Evolutionary conservation across 37 sponge, comb jelly and placozoan genomes (phyloP).

Genomic region (Halisarca cf. caerulea): DNA sequence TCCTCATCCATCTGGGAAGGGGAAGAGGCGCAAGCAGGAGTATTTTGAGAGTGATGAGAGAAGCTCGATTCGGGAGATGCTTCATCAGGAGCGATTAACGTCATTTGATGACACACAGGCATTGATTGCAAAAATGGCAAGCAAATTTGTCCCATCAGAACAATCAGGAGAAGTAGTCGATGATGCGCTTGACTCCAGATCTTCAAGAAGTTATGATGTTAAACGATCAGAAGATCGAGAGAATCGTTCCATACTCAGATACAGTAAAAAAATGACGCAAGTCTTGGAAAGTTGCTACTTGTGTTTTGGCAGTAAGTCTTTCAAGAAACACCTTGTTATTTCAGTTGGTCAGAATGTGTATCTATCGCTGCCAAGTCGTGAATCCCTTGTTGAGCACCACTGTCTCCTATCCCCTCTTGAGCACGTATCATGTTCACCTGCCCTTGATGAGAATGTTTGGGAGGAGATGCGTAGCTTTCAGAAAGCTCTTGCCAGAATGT

Average conservation of each 20-base stretch:
- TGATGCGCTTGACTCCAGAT: constrained; percentile 71
- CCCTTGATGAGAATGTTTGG: constrained; percentile 91
- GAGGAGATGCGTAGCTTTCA: constrained; percentile 70
- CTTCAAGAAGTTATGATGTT: constrained; percentile 23
- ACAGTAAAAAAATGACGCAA: constrained; percentile 59
- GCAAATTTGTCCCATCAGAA: constrained; percentile 70
- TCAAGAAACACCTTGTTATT: constrained; percentile 70
- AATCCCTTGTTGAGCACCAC: constrained; percentile 81
- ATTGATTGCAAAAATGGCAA: constrained; percentile 72
- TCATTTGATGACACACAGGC: constrained; percentile 70
- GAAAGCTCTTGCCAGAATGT: constrained; percentile 79
- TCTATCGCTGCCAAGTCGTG: constrained; percentile 67
- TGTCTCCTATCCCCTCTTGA: constrained; percentile 75
- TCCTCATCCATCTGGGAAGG: neutral
- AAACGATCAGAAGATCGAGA: constrained; percentile 40
- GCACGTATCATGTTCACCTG: constrained; percentile 58
- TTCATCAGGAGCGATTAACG: constrained; percentile 68
- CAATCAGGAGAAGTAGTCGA: constrained; percentile 78
- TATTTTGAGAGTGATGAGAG: constrained; percentile 79
- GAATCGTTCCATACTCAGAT: constrained; percentile 13
- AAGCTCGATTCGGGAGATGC: constrained; percentile 52
- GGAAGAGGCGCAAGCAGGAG: constrained; percentile 55
- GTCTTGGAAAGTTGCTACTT: constrained; percentile 54
- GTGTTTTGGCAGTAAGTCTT: constrained; percentile 60
- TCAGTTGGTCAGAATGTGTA: constrained; percentile 79